Base-by-base conservation (phyloP, 1,140 invertebrate genomes). In the Drosophila neocordata region DNA sequence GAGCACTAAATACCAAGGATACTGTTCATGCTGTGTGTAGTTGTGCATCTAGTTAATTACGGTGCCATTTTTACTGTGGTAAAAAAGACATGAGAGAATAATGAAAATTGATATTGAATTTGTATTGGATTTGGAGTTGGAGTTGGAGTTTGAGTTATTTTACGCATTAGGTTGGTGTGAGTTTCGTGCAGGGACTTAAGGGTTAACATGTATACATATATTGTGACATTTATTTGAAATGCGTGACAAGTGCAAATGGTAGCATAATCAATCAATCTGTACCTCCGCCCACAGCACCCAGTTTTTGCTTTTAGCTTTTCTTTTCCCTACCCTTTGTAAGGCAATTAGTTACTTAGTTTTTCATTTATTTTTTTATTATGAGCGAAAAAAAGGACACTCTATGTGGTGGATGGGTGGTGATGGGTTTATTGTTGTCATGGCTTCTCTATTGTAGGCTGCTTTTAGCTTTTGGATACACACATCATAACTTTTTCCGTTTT, bases 261-360 rank as follows among this genome's bases (percentile, higher is more conserved):
- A 56, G 74, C 67, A 74, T 68, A 74, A 74, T 74, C 72, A 75
- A 75, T 75, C 72, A 75, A 74, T 56, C 34, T 34, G 12, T 20
- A 13, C 35, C 35, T n/a, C 20, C 37, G 22, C 20, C 38, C 41
- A 57, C 35, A 8, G 52, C 53, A 12, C 34, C 18, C 53, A 48
- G 1, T 27, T 12, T 31, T 12, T 31, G 38, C 35, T 9, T 12
- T 31, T n/a, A 15, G 55, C 60, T 59, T 52, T 63, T 22, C 56
- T 24, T 24, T 24, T 24, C 4, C 4, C 4, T 24, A 24, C 24
- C 24, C 9, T 74, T 59, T 57, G 34, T 41, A 66, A 74, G 71
- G 51, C 53, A 56, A 15, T 56, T 56, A 56, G 22, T 27, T 11
- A 34, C 13, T 34, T 56, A 35, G 53, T 56, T 56, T 18, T 20